These are phyloP conservation scores for Hermetia illucens DNA, from an alignment of 1,140 invertebrate species.

Conservation along the genomic window DNA sequence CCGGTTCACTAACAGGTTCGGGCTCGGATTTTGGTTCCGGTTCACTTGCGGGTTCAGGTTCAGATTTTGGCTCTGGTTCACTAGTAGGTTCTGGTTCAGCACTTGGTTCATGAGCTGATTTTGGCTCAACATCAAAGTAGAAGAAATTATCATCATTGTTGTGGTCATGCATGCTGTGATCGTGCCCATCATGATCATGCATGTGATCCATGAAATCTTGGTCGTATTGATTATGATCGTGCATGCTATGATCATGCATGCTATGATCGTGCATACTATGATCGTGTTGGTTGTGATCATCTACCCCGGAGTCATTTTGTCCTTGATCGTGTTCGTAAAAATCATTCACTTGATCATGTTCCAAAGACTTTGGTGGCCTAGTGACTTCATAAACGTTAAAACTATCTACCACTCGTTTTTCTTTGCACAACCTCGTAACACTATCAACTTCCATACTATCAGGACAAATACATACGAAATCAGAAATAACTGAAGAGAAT, in stretches of 20 bases:
- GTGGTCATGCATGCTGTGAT: conserved; percentile 9
- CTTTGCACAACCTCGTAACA: conserved; percentile 33
- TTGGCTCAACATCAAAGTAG: too few relatives aligned
- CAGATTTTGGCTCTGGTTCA: conserved; percentile 25
- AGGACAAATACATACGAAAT: conserved; percentile 61
- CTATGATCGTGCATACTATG: neutral
- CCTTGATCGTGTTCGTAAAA: neutral
- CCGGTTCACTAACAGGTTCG: conserved; percentile 27
- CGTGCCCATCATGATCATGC: conserved; percentile 14
- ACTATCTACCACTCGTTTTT: neutral
- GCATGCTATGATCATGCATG: neutral
- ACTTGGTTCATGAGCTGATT: conserved; percentile 14
- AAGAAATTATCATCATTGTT: neutral
- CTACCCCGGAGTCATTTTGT: conserved; percentile 1
- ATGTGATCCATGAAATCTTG: conserved; percentile 10
- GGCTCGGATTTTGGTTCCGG: conserved; percentile 22
- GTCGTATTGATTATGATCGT: conserved; percentile 6
- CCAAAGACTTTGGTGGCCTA: neutral
- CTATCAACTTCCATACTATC: conserved; percentile 31
- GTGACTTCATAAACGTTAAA: conserved; percentile 3
- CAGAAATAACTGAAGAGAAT: conserved; percentile 45
- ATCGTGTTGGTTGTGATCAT: conserved; percentile 1
- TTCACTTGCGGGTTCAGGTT: conserved; percentile 17
- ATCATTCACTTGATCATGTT: neutral
- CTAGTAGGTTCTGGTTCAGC: conserved; percentile 10